phyloP scores from a whole-genome alignment of 2,113 vertebrate genomes.

The Pundamilia nyererei region DNA sequence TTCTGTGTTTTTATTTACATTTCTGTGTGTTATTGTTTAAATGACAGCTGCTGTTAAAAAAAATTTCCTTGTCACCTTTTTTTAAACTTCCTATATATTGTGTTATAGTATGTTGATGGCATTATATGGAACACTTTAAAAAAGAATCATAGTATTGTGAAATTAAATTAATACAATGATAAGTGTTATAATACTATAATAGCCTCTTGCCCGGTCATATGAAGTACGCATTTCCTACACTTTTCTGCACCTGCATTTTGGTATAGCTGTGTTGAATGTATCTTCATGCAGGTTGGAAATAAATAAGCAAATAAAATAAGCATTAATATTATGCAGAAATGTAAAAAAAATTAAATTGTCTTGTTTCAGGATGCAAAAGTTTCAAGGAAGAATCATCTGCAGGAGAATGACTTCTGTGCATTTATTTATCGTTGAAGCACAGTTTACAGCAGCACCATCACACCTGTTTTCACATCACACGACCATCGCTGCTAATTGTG shows the following conservation, averaged over 20 bases:
- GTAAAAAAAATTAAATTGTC: not conserved
- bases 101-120: not conserved
- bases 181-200: not conserved
- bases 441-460: not conserved
- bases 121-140: not conserved
- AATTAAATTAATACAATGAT: not conserved
- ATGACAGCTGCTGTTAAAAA: not conserved
- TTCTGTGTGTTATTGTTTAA: not conserved
- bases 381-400: not conserved
- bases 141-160: not conserved
- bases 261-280: not conserved
- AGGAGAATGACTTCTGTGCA: not conserved
- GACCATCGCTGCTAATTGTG: constrained; percentile 17
- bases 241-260: not conserved
- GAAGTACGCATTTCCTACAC: not conserved
- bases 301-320: not conserved
- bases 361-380: not conserved
- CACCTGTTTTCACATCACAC: constrained; percentile 30
- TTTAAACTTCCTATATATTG: not conserved
- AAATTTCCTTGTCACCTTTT: not conserved
- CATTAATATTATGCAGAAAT: not conserved
- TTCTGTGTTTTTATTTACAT: not conserved
- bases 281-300: not conserved
- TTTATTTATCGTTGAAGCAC: not conserved
- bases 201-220: not conserved